A percentile compares a stretch with the other conserved stretches of the same genome.
phyloP scores from a whole-genome alignment of 2,113 vertebrate genomes.

The Pitta sordida region DNA sequence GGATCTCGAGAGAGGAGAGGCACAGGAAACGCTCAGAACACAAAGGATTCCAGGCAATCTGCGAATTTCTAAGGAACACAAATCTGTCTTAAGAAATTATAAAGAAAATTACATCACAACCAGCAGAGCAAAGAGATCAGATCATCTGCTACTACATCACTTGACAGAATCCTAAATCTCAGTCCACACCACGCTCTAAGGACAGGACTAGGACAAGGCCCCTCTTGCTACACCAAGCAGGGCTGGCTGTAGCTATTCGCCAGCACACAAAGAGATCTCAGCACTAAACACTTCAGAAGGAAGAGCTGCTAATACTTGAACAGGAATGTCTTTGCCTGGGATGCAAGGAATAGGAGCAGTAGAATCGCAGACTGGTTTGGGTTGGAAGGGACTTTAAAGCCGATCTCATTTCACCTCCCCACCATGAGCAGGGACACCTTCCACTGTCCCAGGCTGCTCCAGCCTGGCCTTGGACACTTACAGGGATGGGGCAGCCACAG shows the following conservation, averaged over 20 bases:
- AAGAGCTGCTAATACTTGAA: not conserved
- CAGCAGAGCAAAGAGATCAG: not conserved
- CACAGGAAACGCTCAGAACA: not conserved
- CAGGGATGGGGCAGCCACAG: not conserved
- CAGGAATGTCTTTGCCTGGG: not conserved
- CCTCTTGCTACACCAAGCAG: rapidly evolving
- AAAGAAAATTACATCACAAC: not conserved
- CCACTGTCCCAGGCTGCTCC: not conserved
- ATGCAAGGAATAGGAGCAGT: rapidly evolving
- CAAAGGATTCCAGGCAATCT: no score
- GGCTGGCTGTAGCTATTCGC: no score
- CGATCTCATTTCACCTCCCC: not conserved
- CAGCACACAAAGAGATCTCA: not conserved
- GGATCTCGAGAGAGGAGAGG: not conserved
- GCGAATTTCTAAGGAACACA: not conserved
- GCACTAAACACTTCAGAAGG: not conserved
- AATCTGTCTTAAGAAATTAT: not conserved
- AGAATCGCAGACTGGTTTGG: not conserved
- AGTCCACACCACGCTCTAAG: rapidly evolving
- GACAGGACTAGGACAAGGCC: not conserved
- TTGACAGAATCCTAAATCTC: not conserved
- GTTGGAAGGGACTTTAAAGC: not conserved
- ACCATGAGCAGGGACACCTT: not conserved
- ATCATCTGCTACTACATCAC: no score
- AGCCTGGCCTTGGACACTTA: not conserved